Base-by-base conservation (phyloP, 1,140 invertebrate genomes). In the Trialeurodes vaporariorum region DNA sequence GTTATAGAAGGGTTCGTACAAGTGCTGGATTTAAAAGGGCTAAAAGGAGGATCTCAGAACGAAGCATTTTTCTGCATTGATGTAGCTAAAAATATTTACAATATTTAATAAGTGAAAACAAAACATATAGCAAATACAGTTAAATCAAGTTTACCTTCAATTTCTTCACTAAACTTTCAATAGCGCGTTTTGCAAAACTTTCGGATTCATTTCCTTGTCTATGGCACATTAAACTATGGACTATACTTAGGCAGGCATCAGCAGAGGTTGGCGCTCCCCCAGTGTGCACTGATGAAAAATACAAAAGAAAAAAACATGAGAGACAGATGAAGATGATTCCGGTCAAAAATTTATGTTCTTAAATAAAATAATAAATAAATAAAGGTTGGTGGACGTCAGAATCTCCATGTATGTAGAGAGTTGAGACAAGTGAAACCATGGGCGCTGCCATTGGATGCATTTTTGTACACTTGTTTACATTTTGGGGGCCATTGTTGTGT, bases 191-290 rank as follows among this genome's bases (percentile, higher is more conserved):
- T 58, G 93, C 90, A 79, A 98, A 98, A 5, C 88, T 87, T 80
- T 96, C 93, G 70, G 89, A 90, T 77, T 96, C 95, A 26, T 94
- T 93, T 72, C 94, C 94, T 80, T 97, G 94, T 66, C 94, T 83
- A 80, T 97, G 94, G 79, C 93, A 97, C 93, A 97, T 95, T 49
- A 97, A 80, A 72, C 91, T 95, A 77, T 96, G 93, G 0, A 98
- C 94, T 76, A 98, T 97, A 77, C 92, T 95, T 1, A 96, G 81
- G 79, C 94, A 97, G 67, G 94, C 94, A 84, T 97, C 94, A 11
- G 93, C 92, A 68, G 93, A 95, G 23, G 93, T 96, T 12, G 91
- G 92, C 5, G 34, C 34, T 9, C 34, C n/a, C n/a, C n/a, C n/a
- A n/a, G n/a, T n/a, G n/a, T n/a, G n/a, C n/a, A n/a, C 34, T 49